These are phyloP conservation scores for Bombus impatiens DNA, from an alignment of 1,140 invertebrate genomes.

Conservation along the genomic window DNA sequence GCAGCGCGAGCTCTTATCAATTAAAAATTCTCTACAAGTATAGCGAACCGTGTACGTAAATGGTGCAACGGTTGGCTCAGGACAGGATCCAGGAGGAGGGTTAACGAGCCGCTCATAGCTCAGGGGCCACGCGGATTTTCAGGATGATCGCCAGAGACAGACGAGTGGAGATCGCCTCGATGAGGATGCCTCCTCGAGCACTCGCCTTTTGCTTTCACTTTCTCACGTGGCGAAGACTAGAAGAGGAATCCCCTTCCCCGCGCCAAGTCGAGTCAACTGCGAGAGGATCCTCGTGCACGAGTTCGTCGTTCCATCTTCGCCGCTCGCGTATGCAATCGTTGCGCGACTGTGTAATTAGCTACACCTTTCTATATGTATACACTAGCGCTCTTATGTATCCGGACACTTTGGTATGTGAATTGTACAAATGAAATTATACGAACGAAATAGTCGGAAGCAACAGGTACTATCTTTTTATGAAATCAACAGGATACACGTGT, in stretches of 20 bases:
- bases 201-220: conserved; percentile 71
- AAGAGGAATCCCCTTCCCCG: conserved; percentile 34
- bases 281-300: conserved; percentile 24
- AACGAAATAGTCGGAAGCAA: too few relatives aligned
- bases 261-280: neutral
- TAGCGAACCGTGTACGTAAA: neutral
- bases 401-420: too few relatives aligned
- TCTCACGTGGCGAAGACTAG: conserved; percentile 67
- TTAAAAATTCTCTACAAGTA: neutral
- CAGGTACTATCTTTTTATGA: too few relatives aligned
- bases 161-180: conserved; percentile 43
- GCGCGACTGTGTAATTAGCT: neutral
- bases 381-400: neutral
- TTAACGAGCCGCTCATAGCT: conserved; percentile 19
- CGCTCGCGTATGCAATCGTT: conserved; percentile 12
- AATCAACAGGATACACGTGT: too few relatives aligned
- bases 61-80: neutral
- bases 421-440: too few relatives aligned
- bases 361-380: too few relatives aligned
- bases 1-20: neutral
- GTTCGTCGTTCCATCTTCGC: conserved; percentile 19
- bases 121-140: conserved; percentile 36
- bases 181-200: conserved; percentile 46
- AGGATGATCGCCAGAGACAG: conserved; percentile 52
- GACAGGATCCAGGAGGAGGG: neutral